These are phyloP conservation scores for Saturnia pavonia DNA, from an alignment of 2,888 invertebrate genomes.

Conservation along the genomic window DNA sequence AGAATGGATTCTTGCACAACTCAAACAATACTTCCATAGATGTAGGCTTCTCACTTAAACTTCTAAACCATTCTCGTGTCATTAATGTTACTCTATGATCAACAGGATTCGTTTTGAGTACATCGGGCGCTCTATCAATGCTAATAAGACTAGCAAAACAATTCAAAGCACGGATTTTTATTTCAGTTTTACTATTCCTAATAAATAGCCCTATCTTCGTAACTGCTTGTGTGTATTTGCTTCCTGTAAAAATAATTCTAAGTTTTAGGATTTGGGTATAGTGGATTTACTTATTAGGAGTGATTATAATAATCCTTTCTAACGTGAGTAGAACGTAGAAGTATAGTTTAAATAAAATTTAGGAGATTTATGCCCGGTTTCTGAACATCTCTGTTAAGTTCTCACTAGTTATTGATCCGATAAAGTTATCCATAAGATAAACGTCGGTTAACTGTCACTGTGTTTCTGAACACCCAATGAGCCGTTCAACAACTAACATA, in stretches of 20 bases:
- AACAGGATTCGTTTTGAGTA: slow-evolving; percentile 59
- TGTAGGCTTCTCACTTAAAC: slow-evolving; percentile 55
- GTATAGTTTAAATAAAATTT: too few species aligned
- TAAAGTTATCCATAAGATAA: too few species aligned
- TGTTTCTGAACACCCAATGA: too few species aligned
- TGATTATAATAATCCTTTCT: too few species aligned
- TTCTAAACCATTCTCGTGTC: slow-evolving; percentile 78
- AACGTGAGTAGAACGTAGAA: too few species aligned
- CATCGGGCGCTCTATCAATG: slow-evolving; percentile 62
- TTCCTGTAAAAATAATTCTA: slow-evolving; percentile 47
- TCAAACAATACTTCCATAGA: slow-evolving; percentile 84
- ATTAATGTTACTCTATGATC: slow-evolving; percentile 74
- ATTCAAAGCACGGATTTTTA: slow-evolving; percentile 86
- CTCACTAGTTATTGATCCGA: too few species aligned
- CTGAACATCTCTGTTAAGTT: too few species aligned
- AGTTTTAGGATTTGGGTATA: background rate
- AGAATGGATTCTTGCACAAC: slow-evolving; percentile 89
- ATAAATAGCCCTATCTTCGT: slow-evolving; percentile 83
- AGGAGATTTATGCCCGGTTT: too few species aligned
- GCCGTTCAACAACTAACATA: too few species aligned
- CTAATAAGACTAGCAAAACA: slow-evolving; percentile 83
- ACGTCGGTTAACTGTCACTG: too few species aligned
- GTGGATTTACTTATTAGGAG: background rate
- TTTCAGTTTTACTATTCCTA: slow-evolving; percentile 83
- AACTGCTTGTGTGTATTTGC: slow-evolving; percentile 75